Evolutionary conservation across 2,888 invertebrate species (phyloP).

Genomic region (Heteromurus nitidus): DNA sequence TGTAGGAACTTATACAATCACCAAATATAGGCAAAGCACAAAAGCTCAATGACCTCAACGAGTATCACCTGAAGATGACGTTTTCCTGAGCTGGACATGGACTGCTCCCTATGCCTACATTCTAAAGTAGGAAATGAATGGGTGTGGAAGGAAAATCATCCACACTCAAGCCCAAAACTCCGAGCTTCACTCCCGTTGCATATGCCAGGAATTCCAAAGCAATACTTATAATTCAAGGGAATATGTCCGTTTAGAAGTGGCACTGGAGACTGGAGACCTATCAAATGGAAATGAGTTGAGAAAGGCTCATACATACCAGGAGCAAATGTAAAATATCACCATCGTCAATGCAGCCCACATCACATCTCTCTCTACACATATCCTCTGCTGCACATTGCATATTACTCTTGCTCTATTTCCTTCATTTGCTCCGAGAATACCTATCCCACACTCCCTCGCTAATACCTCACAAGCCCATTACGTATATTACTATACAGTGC

Average conservation of each 20-base stretch:
- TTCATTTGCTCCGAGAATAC: background rate
- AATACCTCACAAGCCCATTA: slow-evolving; percentile 7
- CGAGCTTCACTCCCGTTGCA: no score
- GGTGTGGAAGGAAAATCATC: no score
- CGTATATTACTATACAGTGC: slow-evolving; percentile 6
- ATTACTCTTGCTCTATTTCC: slow-evolving; percentile 7
- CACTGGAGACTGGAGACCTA: no score
- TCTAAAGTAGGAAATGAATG: background rate
- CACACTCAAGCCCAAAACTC: no score
- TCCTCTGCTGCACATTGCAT: slow-evolving; percentile 13
- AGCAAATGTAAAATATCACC: slow-evolving; percentile 11
- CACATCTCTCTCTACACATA: background rate
- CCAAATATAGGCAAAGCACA: no score
- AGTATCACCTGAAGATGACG: background rate
- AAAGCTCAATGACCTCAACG: slow-evolving; percentile 1
- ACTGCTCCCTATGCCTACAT: no score
- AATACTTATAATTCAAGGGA: no score
- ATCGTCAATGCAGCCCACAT: background rate
- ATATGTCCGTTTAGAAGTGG: no score
- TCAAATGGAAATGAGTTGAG: background rate
- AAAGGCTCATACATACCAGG: background rate
- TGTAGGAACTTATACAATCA: no score
- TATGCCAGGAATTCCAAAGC: no score
- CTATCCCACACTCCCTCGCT: slow-evolving; percentile 2
- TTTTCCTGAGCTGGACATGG: background rate